phyloP scores from a whole-genome alignment of 2,113 vertebrate genomes.

The Macquaria ambigua region DNA sequence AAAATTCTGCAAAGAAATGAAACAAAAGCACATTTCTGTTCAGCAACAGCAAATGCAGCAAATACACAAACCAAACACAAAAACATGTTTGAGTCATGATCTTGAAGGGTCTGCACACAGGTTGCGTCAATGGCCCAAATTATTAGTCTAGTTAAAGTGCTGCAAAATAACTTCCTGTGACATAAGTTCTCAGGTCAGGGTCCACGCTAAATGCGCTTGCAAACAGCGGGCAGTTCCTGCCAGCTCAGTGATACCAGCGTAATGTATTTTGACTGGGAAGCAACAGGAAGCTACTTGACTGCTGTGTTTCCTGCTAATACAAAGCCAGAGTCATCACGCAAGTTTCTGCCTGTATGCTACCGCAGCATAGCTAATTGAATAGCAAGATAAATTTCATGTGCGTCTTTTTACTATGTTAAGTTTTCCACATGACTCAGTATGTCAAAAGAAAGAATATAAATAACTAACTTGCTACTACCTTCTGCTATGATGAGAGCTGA shows the following conservation, averaged over 20 bases:
- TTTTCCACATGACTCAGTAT: background rate
- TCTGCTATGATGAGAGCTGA: too few species aligned
- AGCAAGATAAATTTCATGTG: background rate
- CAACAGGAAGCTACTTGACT: constrained; percentile 21
- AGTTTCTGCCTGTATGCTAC: background rate
- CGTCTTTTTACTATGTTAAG: background rate
- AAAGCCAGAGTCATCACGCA: constrained; percentile 43
- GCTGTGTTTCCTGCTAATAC: constrained; percentile 32
- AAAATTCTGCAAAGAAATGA: background rate
- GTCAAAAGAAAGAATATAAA: background rate
- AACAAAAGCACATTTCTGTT: background rate
- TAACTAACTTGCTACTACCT: background rate
- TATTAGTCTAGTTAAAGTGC: background rate
- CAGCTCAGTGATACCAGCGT: constrained; percentile 33
- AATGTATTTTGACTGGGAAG: constrained; percentile 28
- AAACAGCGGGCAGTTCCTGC: constrained; percentile 28
- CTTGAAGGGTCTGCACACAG: too few species aligned
- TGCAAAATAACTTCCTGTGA: background rate
- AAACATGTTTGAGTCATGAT: too few species aligned
- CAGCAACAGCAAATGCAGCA: too few species aligned
- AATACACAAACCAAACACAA: too few species aligned
- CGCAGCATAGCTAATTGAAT: background rate
- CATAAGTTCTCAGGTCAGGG: constrained; percentile 3
- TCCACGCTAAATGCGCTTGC: constrained; percentile 15
- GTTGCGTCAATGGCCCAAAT: background rate